A percentile compares a stretch with the other conserved stretches of the same genome.
Evolutionary conservation across 2,113 vertebrate species (phyloP).

Genomic region (Ictalurus punctatus): DNA sequence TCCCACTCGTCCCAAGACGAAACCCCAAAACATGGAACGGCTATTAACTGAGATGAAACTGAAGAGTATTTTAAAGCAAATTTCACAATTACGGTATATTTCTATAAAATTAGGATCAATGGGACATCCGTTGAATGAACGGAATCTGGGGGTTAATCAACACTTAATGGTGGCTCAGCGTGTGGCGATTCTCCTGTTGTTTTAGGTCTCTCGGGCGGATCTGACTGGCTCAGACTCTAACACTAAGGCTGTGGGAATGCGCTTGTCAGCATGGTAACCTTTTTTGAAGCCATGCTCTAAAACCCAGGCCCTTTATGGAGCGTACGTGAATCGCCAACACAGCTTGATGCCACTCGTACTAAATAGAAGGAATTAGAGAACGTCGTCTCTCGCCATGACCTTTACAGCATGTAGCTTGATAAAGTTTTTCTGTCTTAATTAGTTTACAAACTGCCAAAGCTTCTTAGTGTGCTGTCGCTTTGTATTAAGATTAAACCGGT

Average conservation of each 20-base stretch:
- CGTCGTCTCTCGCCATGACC: not conserved
- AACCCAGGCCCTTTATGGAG: constrained; percentile 2
- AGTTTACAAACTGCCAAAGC: constrained; percentile 6
- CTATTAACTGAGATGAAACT: not conserved
- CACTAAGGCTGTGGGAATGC: constrained; percentile 40
- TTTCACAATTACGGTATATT: not conserved
- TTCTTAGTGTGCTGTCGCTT: not conserved
- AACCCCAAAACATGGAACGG: not conserved
- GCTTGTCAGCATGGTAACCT: constrained; percentile 30
- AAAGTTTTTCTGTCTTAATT: not conserved
- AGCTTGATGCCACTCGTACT: constrained; percentile 12
- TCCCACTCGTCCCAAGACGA: too few species aligned
- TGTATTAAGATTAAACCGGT: constrained; percentile 4
- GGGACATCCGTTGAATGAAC: not conserved
- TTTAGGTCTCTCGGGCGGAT: constrained; percentile 18
- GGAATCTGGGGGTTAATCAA: not conserved
- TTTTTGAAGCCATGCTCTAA: constrained; percentile 17
- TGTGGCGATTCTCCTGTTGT: constrained; percentile 21
- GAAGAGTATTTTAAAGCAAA: not conserved
- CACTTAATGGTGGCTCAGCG: not conserved
- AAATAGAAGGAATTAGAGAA: not conserved
- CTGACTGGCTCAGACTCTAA: constrained; percentile 16
- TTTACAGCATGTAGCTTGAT: not conserved
- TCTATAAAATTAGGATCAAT: not conserved
- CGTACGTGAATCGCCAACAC: not conserved